These are phyloP conservation scores for Neodiprion virginianus DNA, from an alignment of 1,140 invertebrate species.

Conservation along the genomic window DNA sequence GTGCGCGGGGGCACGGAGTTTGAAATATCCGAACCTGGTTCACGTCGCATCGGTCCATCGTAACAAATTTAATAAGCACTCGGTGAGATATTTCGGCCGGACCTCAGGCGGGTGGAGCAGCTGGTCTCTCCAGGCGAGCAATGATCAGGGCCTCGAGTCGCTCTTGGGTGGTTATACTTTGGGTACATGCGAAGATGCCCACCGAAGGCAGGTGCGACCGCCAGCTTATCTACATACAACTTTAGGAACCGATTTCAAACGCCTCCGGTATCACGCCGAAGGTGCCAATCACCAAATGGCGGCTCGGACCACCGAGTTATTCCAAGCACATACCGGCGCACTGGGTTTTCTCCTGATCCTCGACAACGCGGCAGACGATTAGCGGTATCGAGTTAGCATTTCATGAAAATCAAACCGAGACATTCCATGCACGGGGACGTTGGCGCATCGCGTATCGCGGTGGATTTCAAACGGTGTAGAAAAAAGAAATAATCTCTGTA, in stretches of 20 bases:
- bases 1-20: background rate
- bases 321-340: background rate
- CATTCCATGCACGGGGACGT: no score
- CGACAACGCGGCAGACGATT: no score
- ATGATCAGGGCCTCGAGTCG: background rate
- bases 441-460: no score
- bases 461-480: no score
- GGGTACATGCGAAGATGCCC: background rate
- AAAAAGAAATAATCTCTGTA: no score
- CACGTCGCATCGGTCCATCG: background rate
- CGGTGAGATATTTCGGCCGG: background rate
- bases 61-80: background rate
- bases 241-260: background rate
- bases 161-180: background rate
- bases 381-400: no score
- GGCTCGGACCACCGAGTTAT: background rate
- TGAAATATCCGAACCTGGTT: background rate
- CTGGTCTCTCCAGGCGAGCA: background rate
- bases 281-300: background rate
- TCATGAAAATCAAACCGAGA: no score
- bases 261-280: background rate
- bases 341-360: no score
- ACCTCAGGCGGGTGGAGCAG: conserved; percentile 1
- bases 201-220: background rate
- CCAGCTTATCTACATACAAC: background rate